A percentile compares a stretch with the other conserved stretches of the same genome.
Conservation (phyloP, 2,113 vertebrate species). For the Furnarius figulus region DNA sequence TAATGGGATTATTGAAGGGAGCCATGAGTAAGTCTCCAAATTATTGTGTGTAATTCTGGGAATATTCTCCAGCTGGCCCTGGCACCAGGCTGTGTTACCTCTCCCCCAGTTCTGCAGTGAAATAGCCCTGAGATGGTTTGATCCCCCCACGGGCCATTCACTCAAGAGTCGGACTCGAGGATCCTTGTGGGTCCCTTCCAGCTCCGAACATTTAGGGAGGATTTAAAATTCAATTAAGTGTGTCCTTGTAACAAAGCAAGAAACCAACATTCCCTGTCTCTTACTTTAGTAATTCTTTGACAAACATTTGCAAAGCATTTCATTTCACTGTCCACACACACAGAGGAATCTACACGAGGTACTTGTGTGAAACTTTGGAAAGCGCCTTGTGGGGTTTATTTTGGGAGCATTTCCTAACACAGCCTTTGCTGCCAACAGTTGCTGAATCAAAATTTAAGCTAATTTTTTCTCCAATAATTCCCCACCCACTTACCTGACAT, state of each 20-base stretch:
- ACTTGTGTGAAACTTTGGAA: neutral
- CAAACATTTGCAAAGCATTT: neutral
- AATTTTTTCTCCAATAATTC: neutral
- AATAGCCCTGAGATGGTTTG: neutral
- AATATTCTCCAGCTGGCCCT: neutral
- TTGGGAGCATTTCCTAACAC: neutral
- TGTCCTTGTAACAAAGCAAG: too few relatives aligned
- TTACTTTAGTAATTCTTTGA: neutral
- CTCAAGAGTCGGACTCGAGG: neutral
- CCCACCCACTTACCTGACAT: slow-evolving; percentile 13
- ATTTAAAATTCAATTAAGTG: neutral
- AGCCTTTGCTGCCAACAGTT: neutral
- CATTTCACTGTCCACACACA: neutral
- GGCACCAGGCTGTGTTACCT: neutral
- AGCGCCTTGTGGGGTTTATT: neutral
- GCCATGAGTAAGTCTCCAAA: fast-evolving
- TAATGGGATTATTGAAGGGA: neutral
- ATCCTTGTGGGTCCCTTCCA: neutral
- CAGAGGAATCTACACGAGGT: neutral
- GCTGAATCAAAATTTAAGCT: neutral
- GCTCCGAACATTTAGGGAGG: neutral
- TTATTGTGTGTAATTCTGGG: neutral
- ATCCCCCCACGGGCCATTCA: neutral
- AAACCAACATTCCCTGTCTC: neutral
- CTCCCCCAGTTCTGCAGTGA: fast-evolving